phyloP scores from a whole-genome alignment of 2,113 vertebrate genomes.

The Sitta europaea region DNA sequence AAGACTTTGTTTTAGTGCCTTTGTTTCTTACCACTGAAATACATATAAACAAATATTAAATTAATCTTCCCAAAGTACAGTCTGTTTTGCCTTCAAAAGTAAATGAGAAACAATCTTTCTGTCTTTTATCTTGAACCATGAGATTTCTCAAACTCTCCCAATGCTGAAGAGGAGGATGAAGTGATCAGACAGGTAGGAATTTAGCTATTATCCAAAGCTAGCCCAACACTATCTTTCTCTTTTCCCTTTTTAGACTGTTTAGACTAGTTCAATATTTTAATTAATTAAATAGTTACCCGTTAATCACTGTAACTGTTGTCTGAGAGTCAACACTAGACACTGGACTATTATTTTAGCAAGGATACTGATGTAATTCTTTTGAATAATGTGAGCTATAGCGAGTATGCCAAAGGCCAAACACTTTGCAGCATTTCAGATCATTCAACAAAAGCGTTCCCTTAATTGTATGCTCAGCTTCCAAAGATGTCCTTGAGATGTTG shows the following conservation, averaged over 20 bases:
- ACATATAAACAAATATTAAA: background rate
- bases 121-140: background rate
- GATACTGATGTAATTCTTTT: background rate
- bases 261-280: background rate
- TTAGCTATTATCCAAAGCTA: background rate
- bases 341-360: background rate
- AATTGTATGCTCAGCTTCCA: background rate
- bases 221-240: background rate
- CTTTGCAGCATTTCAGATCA: background rate
- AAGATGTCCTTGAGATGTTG: background rate
- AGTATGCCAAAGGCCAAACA: background rate
- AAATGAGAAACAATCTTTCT: background rate
- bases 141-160: background rate
- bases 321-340: background rate
- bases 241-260: background rate
- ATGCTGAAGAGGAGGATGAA: background rate
- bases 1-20: background rate
- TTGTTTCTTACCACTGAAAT: background rate
- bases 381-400: background rate
- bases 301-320: background rate
- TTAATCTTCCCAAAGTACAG: background rate
- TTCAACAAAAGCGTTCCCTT: background rate
- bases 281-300: background rate
- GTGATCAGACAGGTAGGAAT: accelerated
- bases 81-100: background rate